Evolutionary conservation across 2,888 invertebrate genomes (phyloP).

Genomic region (Smittia sp.): DNA sequence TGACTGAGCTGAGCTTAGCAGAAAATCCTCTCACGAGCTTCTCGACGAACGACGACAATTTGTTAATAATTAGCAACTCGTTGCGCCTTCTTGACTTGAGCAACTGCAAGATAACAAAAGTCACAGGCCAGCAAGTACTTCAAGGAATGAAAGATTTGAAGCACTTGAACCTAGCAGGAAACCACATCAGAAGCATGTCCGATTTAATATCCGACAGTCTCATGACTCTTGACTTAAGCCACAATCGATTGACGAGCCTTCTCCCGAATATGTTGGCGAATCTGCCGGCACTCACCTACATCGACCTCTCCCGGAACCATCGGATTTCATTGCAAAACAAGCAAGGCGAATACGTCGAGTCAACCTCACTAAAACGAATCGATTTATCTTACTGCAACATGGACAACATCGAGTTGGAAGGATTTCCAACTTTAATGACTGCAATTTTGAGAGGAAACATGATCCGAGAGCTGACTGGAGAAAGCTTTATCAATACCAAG

Average conservation of each 20-base stretch:
- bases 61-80: slow-evolving; percentile 59
- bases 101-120: slow-evolving; percentile 60
- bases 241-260: slow-evolving; percentile 58
- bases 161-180: slow-evolving; percentile 57
- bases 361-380: slow-evolving; percentile 57
- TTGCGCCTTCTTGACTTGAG: slow-evolving; percentile 61
- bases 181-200: slow-evolving; percentile 56
- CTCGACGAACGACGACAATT: slow-evolving; percentile 55
- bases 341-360: slow-evolving; percentile 52
- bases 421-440: slow-evolving; percentile 61
- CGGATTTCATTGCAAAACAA: slow-evolving; percentile 53
- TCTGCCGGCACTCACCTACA: slow-evolving; percentile 59
- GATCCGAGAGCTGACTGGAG: slow-evolving; percentile 58
- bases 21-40: slow-evolving; percentile 61
- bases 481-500: slow-evolving; percentile 62
- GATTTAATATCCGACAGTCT: slow-evolving; percentile 57
- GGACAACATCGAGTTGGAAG: slow-evolving; percentile 59
- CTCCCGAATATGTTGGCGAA: slow-evolving; percentile 58
- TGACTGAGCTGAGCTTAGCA: slow-evolving; percentile 64
- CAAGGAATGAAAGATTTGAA: slow-evolving; percentile 56
- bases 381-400: slow-evolving; percentile 64
- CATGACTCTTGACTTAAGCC: slow-evolving; percentile 59
- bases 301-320: slow-evolving; percentile 64
- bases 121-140: slow-evolving; percentile 52
- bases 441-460: slow-evolving; percentile 64